Evolutionary conservation across 2,113 vertebrate species (phyloP), one percentile per base, ranked within the genome.

Genomic region (Alectura lathami): DNA sequence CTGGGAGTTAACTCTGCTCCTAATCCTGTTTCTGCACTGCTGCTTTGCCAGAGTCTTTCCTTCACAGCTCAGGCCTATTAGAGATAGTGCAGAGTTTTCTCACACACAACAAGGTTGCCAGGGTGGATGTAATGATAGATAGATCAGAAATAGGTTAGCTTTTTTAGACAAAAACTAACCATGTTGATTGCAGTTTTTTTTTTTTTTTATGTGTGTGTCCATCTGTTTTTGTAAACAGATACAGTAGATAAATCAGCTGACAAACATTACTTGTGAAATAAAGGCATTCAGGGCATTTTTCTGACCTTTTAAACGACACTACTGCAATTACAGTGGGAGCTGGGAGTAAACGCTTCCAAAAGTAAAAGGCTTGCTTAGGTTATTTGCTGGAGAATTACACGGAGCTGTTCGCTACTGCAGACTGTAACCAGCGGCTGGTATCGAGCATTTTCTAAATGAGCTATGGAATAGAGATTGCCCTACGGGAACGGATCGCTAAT

Each of bases 11-110:
- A 8, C 29, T 89, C 32, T 75, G 2, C 23, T 82, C 11, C 26
- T 0, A 0, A 0, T 54, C 27, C 7, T 53, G 0, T 54, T 63
- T 78, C 29, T 3, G 1, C 11, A 16, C 20, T 18, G 54, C 60
- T 78, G 66, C 66, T 82, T 62, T 73, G 40, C 42, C 13, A 50
- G 34, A 83, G n/a, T 17, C 43, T 82, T 82, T 78, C 32, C 50
- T 82, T 82, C 29, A n/a, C 18, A 89, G 34, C 47, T 87, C 1
- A 0, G 8, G 48, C 17, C 13, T 63, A 8, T 75, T 85, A 36
- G 53, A 78, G 47, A 22, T 2, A 26, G 27, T 13, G 11, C 5
- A 2, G 24, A 15, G 34, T 38, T 29, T 67, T 43, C 64, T 78
- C 0, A 0, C 21, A 7, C 26, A 70, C 51, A 47, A 24, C 3